Percentiles rank a stretch among this genome's conserved stretches.
Conservation (phyloP, 2,888 invertebrate genomes). For the Cremastobaeus sp. region DNA sequence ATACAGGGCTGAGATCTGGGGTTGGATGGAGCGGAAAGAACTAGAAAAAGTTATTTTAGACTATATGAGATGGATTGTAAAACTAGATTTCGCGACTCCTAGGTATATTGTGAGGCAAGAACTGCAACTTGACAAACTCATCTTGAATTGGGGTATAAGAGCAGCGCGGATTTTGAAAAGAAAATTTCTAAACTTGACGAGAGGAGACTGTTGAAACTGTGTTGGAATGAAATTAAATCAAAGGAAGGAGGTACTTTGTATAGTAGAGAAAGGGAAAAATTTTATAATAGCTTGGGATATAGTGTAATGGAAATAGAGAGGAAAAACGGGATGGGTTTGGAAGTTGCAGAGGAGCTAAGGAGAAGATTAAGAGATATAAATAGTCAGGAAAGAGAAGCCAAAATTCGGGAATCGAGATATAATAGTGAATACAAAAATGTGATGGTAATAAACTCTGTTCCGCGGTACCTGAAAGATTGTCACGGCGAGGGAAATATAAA, state of each 20-base stretch:
- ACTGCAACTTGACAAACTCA: constrained; percentile 3
- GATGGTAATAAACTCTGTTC: background rate
- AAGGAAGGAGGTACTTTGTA: constrained; percentile 2
- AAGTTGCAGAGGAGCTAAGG: background rate
- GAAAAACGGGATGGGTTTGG: background rate
- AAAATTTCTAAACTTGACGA: constrained; percentile 4
- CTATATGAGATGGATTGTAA: constrained; percentile 23
- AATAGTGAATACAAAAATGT: constrained; percentile 19
- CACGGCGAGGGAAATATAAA: background rate
- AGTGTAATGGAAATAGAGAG: constrained; percentile 9
- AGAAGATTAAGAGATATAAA: constrained; percentile 14
- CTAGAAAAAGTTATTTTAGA: constrained; percentile 25
- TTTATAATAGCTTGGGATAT: constrained; percentile 20
- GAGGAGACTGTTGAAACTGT: constrained; percentile 15
- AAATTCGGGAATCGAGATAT: constrained; percentile 19
- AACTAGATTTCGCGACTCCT: constrained; percentile 9
- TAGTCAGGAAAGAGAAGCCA: constrained; percentile 7
- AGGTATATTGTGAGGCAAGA: constrained; percentile 16
- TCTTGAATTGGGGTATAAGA: constrained; percentile 1
- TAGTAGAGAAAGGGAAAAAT: constrained; percentile 7
- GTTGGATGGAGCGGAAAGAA: constrained; percentile 16
- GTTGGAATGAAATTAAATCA: constrained; percentile 10
- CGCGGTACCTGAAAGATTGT: background rate
- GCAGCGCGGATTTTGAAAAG: constrained; percentile 23
- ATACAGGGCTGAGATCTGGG: constrained; percentile 6